phyloP scores from a whole-genome alignment of 2,113 vertebrate species.

The Columbina picui region DNA sequence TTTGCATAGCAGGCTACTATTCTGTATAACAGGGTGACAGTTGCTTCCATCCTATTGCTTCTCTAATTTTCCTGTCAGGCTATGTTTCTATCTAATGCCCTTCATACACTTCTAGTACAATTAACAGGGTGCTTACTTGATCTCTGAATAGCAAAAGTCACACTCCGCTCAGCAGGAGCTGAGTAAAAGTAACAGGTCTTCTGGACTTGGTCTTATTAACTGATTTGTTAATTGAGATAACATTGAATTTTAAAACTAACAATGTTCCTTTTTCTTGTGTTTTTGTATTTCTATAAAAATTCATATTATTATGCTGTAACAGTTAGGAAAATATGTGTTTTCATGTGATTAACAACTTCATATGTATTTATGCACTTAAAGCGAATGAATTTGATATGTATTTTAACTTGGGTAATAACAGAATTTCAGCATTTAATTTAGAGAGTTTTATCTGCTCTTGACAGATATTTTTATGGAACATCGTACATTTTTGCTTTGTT shows the following conservation, averaged over 20 bases:
- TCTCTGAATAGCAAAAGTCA: conserved; percentile 10
- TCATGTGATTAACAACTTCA: background rate
- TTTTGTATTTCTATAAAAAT: background rate
- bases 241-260: background rate
- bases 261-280: background rate
- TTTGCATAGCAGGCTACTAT: background rate
- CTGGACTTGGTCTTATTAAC: background rate
- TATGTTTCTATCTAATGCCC: conserved; percentile 7
- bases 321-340: background rate
- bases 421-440: background rate
- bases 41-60: background rate
- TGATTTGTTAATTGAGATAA: background rate
- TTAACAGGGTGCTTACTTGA: background rate
- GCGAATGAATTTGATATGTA: background rate
- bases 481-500: background rate
- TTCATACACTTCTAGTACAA: background rate
- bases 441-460: background rate
- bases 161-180: background rate
- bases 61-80: conserved; percentile 32
- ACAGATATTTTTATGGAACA: background rate
- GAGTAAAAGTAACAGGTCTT: background rate
- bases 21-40: background rate
- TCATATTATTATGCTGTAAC: background rate
- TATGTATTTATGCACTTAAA: background rate
- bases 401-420: background rate